Conservation (phyloP, 2,797 vertebrate genomes). For the Artibeus jamaicensis region DNA sequence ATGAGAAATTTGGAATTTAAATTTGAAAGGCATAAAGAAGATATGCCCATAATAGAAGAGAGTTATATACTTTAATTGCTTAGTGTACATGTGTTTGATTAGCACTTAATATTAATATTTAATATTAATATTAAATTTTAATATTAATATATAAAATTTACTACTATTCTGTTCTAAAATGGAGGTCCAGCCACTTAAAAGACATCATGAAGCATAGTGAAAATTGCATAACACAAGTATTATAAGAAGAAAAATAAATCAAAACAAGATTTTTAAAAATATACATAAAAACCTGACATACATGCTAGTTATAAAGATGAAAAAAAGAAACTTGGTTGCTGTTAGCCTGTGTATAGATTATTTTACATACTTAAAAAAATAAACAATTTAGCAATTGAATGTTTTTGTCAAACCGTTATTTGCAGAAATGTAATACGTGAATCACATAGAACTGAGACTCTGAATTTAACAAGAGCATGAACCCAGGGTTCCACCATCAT, state of each 20-base stretch:
- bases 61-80: neutral
- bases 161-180: neutral
- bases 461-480: neutral
- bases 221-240: neutral
- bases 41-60: neutral
- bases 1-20: neutral
- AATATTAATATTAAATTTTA: too few species aligned
- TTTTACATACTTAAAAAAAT: neutral
- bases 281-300: neutral
- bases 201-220: neutral
- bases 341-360: neutral
- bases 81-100: neutral
- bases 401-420: neutral
- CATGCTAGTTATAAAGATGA: neutral
- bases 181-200: neutral
- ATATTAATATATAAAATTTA: constrained; percentile 1
- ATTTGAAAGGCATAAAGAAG: neutral
- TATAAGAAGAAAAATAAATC: neutral
- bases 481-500: neutral
- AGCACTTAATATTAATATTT: neutral
- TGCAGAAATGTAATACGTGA: neutral
- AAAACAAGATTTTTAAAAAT: neutral
- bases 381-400: neutral
- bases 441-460: neutral
- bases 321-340: neutral